These are phyloP conservation scores for Siniperca scherzeri DNA, from an alignment of 2,797 vertebrate genomes.

Conservation along the genomic window DNA sequence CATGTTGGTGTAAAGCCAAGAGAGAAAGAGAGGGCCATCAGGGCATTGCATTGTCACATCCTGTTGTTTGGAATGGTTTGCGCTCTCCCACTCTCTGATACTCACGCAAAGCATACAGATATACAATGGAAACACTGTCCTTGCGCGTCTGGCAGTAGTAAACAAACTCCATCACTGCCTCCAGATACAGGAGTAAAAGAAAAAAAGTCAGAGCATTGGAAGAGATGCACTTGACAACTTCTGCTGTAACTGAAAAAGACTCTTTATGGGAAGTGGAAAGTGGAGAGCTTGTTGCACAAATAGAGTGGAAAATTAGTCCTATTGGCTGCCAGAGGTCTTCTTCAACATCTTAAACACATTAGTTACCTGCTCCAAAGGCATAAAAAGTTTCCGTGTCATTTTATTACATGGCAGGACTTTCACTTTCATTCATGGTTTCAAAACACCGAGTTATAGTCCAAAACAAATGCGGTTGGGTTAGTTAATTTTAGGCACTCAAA, in stretches of 20 bases:
- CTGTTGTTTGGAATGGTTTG: constrained; percentile 64
- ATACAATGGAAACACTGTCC: constrained; percentile 49
- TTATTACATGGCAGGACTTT: constrained; percentile 40
- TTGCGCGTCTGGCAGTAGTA: constrained; percentile 53
- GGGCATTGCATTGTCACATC: constrained; percentile 71
- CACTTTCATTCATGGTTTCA: constrained; percentile 41
- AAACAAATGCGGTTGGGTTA: constrained; percentile 43
- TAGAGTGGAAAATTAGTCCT: constrained; percentile 46
- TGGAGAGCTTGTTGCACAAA: constrained; percentile 44
- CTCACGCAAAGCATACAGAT: constrained; percentile 45
- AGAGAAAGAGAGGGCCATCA: constrained; percentile 68
- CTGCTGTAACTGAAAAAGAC: constrained; percentile 45
- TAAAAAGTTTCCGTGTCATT: constrained; percentile 47
- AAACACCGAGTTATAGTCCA: constrained; percentile 39
- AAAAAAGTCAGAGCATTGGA: constrained; percentile 29
- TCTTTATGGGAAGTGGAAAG: constrained; percentile 53
- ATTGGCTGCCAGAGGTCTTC: constrained; percentile 42
- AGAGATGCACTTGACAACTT: constrained; percentile 52
- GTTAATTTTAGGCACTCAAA: constrained; percentile 39
- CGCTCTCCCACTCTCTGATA: constrained; percentile 23
- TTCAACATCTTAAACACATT: constrained; percentile 60
- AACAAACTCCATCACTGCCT: constrained; percentile 64
- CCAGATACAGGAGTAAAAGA: constrained; percentile 26
- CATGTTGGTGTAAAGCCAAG: constrained; percentile 77
- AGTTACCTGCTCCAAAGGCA: constrained; percentile 47